These are phyloP conservation scores for Syngnathus acus DNA, from an alignment of 2,797 vertebrate genomes.

Conservation along the genomic window DNA sequence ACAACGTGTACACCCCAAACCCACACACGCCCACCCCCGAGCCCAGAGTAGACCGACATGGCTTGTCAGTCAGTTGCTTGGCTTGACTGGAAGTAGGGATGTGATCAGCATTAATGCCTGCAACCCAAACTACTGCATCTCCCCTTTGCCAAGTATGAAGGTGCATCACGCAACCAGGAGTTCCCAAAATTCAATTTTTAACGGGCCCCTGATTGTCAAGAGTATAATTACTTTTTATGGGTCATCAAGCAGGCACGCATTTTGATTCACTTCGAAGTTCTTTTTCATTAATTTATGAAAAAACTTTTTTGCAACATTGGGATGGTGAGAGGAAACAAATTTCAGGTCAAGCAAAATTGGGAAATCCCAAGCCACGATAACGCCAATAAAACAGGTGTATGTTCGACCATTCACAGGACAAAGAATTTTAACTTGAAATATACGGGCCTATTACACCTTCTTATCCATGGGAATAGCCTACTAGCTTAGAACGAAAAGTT, in stretches of 20 bases:
- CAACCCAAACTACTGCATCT: conserved; percentile 10
- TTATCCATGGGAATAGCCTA: background rate
- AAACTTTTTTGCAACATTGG: background rate
- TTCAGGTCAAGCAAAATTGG: background rate
- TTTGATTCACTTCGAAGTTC: background rate
- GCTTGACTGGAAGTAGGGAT: conserved; percentile 17
- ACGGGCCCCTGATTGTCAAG: background rate
- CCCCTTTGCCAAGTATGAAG: conserved; percentile 8
- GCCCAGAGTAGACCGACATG: conserved; percentile 5
- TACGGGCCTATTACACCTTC: conserved; percentile 16
- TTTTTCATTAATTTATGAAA: background rate
- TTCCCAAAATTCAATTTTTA: background rate
- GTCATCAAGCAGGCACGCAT: background rate
- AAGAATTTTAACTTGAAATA: conserved; percentile 30
- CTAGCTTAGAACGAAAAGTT: conserved; percentile 1
- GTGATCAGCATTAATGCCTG: background rate
- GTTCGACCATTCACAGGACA: conserved; percentile 26
- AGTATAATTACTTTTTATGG: background rate
- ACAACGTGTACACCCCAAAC: conserved; percentile 24
- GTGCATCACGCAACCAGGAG: background rate
- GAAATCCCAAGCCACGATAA: background rate
- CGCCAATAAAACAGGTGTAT: conserved; percentile 7
- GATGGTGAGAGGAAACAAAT: background rate
- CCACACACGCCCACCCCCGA: background rate
- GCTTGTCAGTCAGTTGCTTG: conserved; percentile 17